Conservation (phyloP, 2,888 invertebrate species). For the Xiphydria camelus region DNA sequence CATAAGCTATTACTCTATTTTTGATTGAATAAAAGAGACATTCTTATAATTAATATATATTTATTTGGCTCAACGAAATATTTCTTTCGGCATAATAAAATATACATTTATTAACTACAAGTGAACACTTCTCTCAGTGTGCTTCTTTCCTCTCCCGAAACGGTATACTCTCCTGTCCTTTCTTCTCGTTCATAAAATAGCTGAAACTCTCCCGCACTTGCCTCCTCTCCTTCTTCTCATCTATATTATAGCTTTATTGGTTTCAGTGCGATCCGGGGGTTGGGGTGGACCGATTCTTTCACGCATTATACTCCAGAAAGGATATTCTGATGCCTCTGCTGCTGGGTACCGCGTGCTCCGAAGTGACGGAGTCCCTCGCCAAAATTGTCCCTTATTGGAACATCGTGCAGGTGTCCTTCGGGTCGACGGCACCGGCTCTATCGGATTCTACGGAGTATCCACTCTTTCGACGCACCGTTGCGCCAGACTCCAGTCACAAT, state of each 20-base stretch:
- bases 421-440: slow-evolving; percentile 85
- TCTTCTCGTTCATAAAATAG: not conserved
- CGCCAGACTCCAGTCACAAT: slow-evolving; percentile 89
- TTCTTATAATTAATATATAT: no score
- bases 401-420: slow-evolving; percentile 89
- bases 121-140: no score
- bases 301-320: slow-evolving; percentile 81
- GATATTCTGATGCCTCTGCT: slow-evolving; percentile 75
- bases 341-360: slow-evolving; percentile 87
- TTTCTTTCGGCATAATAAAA: no score
- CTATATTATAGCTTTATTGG: no score
- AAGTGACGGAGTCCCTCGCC: slow-evolving; percentile 88
- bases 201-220: not conserved
- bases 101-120: no score
- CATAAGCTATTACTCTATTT: no score
- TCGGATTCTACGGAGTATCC: slow-evolving; percentile 89
- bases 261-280: slow-evolving; percentile 89
- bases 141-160: no score
- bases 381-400: slow-evolving; percentile 93
- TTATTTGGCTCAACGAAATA: no score
- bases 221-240: not conserved
- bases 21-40: no score
- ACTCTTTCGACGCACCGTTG: slow-evolving; percentile 85
- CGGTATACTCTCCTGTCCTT: not conserved
- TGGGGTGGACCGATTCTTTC: slow-evolving; percentile 88